Conservation (phyloP, 1,140 invertebrate genomes). For the Bombus picipes region DNA sequence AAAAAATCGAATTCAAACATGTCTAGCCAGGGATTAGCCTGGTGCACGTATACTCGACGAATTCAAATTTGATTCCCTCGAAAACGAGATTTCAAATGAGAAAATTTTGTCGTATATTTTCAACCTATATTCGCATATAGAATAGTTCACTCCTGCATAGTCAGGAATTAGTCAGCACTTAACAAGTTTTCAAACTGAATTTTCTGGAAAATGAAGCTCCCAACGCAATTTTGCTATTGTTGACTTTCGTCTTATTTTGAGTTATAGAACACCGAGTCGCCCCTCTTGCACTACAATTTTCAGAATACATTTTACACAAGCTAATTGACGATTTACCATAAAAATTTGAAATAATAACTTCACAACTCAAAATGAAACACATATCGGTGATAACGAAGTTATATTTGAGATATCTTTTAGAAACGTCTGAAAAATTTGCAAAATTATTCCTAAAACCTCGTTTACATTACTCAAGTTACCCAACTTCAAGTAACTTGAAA, state of each 20-base stretch:
- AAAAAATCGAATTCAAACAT: not conserved
- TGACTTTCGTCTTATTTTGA: not conserved
- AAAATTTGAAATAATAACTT: too few species aligned
- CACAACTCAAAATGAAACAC: too few species aligned
- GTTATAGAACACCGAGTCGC: not conserved
- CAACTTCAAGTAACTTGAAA: too few species aligned
- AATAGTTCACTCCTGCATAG: not conserved
- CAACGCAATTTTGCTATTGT: not conserved
- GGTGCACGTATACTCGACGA: not conserved
- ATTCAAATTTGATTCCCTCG: not conserved
- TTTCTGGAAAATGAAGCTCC: not conserved
- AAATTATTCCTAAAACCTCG: not conserved
- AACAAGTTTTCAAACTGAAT: not conserved
- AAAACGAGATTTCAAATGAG: not conserved
- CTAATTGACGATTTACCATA: too few species aligned
- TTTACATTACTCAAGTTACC: too few species aligned
- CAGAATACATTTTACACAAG: too few species aligned
- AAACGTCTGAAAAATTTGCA: not conserved
- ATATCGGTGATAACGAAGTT: not conserved
- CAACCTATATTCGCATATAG: not conserved
- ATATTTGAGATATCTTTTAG: not conserved
- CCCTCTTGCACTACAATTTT: too few species aligned
- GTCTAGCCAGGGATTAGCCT: not conserved
- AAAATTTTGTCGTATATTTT: not conserved
- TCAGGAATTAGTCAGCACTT: not conserved